Conservation (phyloP, 2,797 vertebrate genomes). For the Acestrorhynchus altus region DNA sequence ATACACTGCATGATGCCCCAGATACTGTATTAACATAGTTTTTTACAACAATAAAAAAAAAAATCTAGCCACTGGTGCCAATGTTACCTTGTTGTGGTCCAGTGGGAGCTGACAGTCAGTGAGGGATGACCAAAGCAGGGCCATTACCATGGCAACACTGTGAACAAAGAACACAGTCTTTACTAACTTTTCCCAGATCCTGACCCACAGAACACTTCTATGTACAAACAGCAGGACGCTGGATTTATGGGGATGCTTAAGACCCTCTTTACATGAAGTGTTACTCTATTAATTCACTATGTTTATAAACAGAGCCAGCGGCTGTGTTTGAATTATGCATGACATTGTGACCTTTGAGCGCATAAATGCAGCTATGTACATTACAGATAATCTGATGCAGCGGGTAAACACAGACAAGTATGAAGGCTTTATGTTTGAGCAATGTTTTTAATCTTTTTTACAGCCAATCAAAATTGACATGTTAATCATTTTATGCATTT, state of each 20-base stretch:
- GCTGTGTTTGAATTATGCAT: neutral
- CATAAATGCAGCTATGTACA: neutral
- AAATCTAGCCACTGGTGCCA: neutral
- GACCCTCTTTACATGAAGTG: neutral
- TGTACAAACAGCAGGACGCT: slow-evolving; percentile 12
- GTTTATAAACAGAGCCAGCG: slow-evolving; percentile 10
- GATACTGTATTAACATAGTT: no score
- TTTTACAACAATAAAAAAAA: no score
- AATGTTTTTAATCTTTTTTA: no score
- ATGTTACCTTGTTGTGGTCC: slow-evolving; percentile 92
- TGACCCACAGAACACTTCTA: neutral
- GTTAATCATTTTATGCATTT: no score
- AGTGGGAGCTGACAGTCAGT: slow-evolving; percentile 80
- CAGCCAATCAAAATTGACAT: no score
- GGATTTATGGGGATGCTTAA: slow-evolving; percentile 16
- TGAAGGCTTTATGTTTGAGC: neutral
- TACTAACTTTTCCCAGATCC: slow-evolving; percentile 17
- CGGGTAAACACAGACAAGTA: neutral
- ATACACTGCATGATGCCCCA: no score
- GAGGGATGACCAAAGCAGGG: slow-evolving; percentile 81
- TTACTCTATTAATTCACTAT: slow-evolving; percentile 8
- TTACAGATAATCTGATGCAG: neutral
- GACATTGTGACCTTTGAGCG: neutral
- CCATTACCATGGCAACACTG: slow-evolving; percentile 82
- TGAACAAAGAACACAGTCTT: slow-evolving; percentile 42